Base-by-base conservation (phyloP, 1,140 invertebrate species). In the Sesamia nonagrioides region DNA sequence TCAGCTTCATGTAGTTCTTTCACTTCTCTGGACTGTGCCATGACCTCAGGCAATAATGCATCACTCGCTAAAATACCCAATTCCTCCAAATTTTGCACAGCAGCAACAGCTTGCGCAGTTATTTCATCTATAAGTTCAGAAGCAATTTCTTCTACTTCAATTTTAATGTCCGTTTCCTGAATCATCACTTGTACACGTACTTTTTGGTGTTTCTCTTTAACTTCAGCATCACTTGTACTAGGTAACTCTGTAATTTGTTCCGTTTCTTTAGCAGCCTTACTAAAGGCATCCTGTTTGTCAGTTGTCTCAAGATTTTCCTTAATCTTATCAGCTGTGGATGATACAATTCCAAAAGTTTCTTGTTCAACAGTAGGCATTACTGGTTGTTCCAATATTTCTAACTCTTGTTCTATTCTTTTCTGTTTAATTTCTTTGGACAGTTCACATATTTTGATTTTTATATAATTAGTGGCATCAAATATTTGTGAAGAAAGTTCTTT, bases 401-500 rank as follows among this genome's bases (percentile, higher is more conserved):
- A 13, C 9, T 75, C 72, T 13, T n/a, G 13, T 48, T 33, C 13
- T 35, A 3, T 13, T 6, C 15, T 50, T 50, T 48, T 11, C 6
- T n/a, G 1, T 66, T 42, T 68, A 1, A 8, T 13, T 68, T 54
- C 33, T 33, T 77, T 68, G 1, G 5, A 21, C 13, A n/a, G 54
- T 17, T 77, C 35, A 18, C 9, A 54, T 6, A 21, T 37, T 79
- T 40, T 45, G 35, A 2, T 50, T 48, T 78, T 79, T 13, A 83
- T 71, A 7, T 37, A 37, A 18, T 80, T 63, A 1, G 54, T 60
- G 13, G 61, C 63, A 42, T 77, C 68, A 21, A 86, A 79, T 21
- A 94, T 69, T 21, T 85, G n/a, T 37, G 63, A 40, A 13, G 90
- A 80, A 63, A 94, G 77, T 52, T 86, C 82, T 82, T 87, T 92